A percentile compares a stretch with the other conserved stretches of the same genome.
These are phyloP conservation scores for Hypsibius dujardini DNA, from an alignment of 1,140 invertebrate species.

Conservation along the genomic window DNA sequence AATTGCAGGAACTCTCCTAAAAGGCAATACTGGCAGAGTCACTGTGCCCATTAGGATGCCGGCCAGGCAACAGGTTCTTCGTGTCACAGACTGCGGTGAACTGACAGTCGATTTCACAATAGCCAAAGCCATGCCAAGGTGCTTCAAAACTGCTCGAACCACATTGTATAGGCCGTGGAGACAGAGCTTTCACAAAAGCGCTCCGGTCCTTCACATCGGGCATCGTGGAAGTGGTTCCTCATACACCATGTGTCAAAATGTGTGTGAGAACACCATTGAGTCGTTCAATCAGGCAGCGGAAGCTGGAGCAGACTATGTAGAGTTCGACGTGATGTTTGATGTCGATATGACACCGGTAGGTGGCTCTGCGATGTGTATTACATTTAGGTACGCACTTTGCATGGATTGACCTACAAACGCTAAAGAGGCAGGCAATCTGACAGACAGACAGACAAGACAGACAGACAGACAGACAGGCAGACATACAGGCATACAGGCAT, in stretches of 20 bases:
- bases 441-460: too few relatives aligned
- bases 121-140: not conserved
- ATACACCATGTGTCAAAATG: slow-evolving; percentile 33
- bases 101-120: not conserved
- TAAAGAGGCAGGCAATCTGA: too few relatives aligned
- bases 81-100: slow-evolving; percentile 1
- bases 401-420: too few relatives aligned
- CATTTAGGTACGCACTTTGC: too few relatives aligned
- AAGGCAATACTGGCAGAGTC: not conserved
- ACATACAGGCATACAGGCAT: too few relatives aligned
- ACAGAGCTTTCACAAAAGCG: not conserved
- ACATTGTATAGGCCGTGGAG: not conserved
- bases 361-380: too few relatives aligned
- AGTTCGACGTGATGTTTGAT: slow-evolving; percentile 87
- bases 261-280: slow-evolving; percentile 84
- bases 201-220: not conserved
- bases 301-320: slow-evolving; percentile 69
- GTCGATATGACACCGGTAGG: slow-evolving; percentile 66
- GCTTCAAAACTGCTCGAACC: not conserved
- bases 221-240: slow-evolving; percentile 8
- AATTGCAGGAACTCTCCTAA: not conserved
- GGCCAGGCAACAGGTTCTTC: not conserved
- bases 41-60: not conserved
- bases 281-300: slow-evolving; percentile 70
- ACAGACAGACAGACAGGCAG: too few relatives aligned